These are phyloP conservation scores for Dromococcyx pavoninus DNA, from an alignment of 2,797 vertebrate species.

Conservation along the genomic window DNA sequence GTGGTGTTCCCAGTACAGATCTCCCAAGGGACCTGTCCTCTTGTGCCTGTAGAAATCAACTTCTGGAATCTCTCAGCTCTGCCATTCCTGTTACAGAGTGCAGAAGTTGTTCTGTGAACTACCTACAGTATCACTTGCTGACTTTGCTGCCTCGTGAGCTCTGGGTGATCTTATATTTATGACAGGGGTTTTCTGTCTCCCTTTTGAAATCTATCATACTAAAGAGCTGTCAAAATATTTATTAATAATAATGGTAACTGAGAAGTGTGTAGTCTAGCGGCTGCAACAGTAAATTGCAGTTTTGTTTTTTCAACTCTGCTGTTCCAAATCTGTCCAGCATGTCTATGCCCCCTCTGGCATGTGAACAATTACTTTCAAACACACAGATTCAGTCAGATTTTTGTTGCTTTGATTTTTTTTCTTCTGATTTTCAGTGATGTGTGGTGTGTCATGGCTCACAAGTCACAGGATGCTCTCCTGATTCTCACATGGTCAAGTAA, in stretches of 20 bases:
- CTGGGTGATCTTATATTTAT: not conserved
- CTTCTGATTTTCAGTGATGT: not conserved
- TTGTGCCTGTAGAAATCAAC: not conserved
- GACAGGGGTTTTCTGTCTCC: not conserved
- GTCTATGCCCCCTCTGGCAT: not conserved
- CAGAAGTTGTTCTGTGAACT: not conserved
- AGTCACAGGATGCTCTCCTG: constrained; percentile 37
- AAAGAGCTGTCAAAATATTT: constrained; percentile 4
- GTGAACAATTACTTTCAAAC: not conserved
- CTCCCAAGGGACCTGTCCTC: not conserved
- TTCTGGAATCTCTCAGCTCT: not conserved
- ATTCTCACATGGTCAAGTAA: constrained; percentile 42
- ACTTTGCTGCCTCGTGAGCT: not conserved
- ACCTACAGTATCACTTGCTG: not conserved
- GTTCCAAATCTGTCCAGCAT: not conserved
- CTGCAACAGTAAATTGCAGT: not conserved
- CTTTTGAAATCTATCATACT: not conserved
- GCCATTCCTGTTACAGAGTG: not conserved
- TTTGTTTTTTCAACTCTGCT: not conserved
- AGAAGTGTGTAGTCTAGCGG: not conserved
- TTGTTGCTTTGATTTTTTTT: not conserved
- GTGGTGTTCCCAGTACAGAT: not conserved
- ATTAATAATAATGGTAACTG: not conserved
- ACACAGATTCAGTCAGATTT: not conserved
- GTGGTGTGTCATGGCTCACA: not conserved